phyloP scores from a whole-genome alignment of 2,797 vertebrate genomes.

The Hippopotamyrus pictus region DNA sequence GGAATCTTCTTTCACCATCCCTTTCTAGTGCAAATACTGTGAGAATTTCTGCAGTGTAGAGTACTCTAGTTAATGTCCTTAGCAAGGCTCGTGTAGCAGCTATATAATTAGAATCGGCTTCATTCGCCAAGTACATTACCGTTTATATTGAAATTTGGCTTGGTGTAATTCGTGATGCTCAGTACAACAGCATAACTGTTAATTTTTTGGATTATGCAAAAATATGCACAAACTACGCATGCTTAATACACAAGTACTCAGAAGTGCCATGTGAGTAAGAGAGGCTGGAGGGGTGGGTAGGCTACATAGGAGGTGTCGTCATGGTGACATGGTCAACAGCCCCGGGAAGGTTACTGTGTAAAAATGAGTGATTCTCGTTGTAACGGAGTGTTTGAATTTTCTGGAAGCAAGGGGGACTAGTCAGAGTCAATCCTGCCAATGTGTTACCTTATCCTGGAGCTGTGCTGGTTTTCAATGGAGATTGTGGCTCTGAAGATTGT shows the following conservation, averaged over 20 bases:
- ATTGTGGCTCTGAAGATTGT: not conserved
- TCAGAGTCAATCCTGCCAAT: not conserved
- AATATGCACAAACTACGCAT: not conserved
- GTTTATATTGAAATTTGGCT: not conserved
- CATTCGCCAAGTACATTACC: not conserved
- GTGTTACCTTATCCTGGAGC: not conserved
- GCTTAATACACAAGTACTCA: not conserved
- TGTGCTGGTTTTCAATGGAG: not conserved
- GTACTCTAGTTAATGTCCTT: not conserved
- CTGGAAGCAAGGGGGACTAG: not conserved
- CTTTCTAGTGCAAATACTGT: not conserved
- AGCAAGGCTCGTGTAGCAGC: not conserved
- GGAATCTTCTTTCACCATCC: not conserved
- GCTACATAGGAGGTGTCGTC: not conserved
- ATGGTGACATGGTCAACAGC: not conserved
- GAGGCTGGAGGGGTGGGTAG: not conserved
- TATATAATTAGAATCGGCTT: not conserved
- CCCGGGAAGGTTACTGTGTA: not conserved
- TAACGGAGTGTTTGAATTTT: not conserved
- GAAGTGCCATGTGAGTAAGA: not conserved
- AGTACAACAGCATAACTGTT: not conserved
- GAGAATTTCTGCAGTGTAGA: not conserved
- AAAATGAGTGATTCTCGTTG: not conserved
- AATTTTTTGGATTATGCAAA: not conserved
- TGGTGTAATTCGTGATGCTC: not conserved